A percentile compares a stretch with the other conserved stretches of the same genome.
phyloP scores from a whole-genome alignment of 2,888 invertebrate genomes.

The Quadriops clusia region DNA sequence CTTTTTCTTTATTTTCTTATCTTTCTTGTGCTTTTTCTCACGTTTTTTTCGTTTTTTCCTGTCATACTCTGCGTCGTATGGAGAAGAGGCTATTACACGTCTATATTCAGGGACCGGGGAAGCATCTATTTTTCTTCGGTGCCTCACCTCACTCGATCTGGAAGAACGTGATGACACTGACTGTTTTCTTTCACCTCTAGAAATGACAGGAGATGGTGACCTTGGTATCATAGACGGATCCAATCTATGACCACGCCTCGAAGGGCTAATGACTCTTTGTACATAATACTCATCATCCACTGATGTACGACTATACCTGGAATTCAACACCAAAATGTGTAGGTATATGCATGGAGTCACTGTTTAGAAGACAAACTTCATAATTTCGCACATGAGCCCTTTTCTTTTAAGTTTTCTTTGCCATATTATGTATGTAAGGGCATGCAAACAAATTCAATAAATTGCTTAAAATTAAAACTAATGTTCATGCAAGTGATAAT shows the following conservation, averaged over 20 bases:
- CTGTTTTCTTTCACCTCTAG: conserved; percentile 32
- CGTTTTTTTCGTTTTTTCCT: conserved; percentile 52
- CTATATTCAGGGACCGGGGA: conserved; percentile 26
- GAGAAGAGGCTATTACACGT: conserved; percentile 22
- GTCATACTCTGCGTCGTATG: conserved; percentile 40
- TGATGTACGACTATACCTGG: conserved; percentile 20
- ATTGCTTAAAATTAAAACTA: no score
- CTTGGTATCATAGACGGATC: conserved; percentile 38
- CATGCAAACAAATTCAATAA: no score
- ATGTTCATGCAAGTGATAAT: no score
- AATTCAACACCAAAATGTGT: no score
- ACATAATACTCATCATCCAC: conserved; percentile 32
- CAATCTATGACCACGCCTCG: conserved; percentile 25
- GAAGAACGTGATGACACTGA: conserved; percentile 36
- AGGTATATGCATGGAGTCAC: no score
- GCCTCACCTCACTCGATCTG: conserved; percentile 31
- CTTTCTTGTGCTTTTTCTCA: conserved; percentile 61
- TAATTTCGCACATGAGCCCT: no score
- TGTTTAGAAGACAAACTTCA: no score
- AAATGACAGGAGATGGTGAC: conserved; percentile 37
- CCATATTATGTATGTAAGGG: no score
- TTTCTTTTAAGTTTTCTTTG: no score
- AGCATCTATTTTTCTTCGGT: conserved; percentile 29
- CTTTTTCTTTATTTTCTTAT: conserved; percentile 56
- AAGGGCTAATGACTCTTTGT: conserved; percentile 14